phyloP scores from a whole-genome alignment of 2,113 vertebrate genomes.

The Ancistrus triradiatus region DNA sequence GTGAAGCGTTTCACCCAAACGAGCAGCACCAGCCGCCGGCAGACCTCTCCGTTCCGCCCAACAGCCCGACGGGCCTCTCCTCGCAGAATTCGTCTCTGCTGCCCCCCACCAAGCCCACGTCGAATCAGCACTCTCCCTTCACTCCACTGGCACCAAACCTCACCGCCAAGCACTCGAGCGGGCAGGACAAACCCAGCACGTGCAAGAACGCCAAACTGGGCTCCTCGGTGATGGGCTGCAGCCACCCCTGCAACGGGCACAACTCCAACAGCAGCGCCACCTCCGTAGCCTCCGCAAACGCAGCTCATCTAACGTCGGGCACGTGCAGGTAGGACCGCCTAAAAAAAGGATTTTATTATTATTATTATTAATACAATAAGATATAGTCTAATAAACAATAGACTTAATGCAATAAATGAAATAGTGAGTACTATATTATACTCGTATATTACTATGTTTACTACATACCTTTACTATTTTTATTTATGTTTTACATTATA shows the following conservation, averaged over 20 bases:
- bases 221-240: slow-evolving; percentile 79
- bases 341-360: too few species aligned
- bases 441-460: too few species aligned
- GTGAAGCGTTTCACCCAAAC: slow-evolving; percentile 84
- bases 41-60: slow-evolving; percentile 94
- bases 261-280: slow-evolving; percentile 76
- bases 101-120: slow-evolving; percentile 71
- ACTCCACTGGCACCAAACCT: slow-evolving; percentile 71
- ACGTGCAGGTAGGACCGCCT: slow-evolving; percentile 81
- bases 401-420: too few species aligned
- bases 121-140: slow-evolving; percentile 77
- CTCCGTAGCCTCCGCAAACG: slow-evolving; percentile 68
- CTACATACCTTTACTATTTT: too few species aligned
- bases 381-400: too few species aligned
- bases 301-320: slow-evolving; percentile 74
- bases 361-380: too few species aligned
- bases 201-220: slow-evolving; percentile 91
- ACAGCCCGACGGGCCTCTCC: slow-evolving; percentile 90
- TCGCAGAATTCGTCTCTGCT: slow-evolving; percentile 83
- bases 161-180: slow-evolving; percentile 64
- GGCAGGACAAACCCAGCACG: slow-evolving; percentile 74
- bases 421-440: too few species aligned
- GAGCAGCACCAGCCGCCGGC: slow-evolving; percentile 86
- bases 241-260: slow-evolving; percentile 91
- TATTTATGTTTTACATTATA: too few species aligned